Percentiles rank a stretch among this genome's conserved stretches.
phyloP scores from a whole-genome alignment of 2,888 invertebrate genomes.

The Podabrus alpinus region DNA sequence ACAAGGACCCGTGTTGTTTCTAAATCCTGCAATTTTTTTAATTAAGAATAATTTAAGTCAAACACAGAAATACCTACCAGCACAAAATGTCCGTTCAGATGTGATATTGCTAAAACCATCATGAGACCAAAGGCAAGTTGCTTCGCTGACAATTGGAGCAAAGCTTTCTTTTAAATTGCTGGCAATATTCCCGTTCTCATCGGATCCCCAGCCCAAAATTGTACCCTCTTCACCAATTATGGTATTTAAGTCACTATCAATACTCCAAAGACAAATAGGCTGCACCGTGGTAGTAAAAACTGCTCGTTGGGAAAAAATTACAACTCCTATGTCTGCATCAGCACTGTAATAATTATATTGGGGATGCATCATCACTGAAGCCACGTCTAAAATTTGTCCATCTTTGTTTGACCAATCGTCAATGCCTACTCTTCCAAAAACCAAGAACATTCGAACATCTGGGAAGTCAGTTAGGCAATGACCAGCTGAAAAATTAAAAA shows the following conservation, averaged over 20 bases:
- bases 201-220: conserved; percentile 66
- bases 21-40: conserved; percentile 39
- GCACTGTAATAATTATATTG: conserved; percentile 61
- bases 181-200: conserved; percentile 55
- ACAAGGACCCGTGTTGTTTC: conserved; percentile 53
- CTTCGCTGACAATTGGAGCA: conserved; percentile 61
- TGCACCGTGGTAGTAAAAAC: conserved; percentile 61
- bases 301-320: conserved; percentile 58
- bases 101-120: conserved; percentile 46
- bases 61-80: conserved; percentile 54
- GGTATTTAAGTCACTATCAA: conserved; percentile 50
- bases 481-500: conserved; percentile 40
- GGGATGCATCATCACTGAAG: conserved; percentile 54
- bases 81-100: conserved; percentile 65
- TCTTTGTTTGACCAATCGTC: conserved; percentile 42
- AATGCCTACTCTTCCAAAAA: conserved; percentile 45
- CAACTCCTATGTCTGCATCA: conserved; percentile 63
- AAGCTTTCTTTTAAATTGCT: conserved; percentile 59
- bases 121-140: conserved; percentile 60
- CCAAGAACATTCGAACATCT: conserved; percentile 20
- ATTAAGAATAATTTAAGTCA: not conserved
- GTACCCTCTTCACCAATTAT: conserved; percentile 52
- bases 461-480: conserved; percentile 41
- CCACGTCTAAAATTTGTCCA: conserved; percentile 30
- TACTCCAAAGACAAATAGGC: conserved; percentile 67